phyloP scores from a whole-genome alignment of 2,888 invertebrate genomes.

The Lithophane ornitopus region DNA sequence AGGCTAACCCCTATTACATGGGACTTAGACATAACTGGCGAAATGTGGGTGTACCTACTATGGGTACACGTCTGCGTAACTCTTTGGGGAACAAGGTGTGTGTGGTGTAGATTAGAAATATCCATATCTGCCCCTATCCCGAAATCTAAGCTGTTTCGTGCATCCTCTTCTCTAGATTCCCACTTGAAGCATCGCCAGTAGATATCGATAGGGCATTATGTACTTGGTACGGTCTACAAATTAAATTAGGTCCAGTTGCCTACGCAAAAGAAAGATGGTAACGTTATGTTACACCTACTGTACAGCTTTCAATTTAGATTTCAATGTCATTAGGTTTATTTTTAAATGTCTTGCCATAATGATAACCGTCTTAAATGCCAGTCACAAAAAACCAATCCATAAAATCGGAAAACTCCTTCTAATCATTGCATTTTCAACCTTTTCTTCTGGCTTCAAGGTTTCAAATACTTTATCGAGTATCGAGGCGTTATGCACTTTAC shows the following conservation, averaged over 20 bases:
- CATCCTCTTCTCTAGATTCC: background rate
- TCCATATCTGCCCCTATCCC: background rate
- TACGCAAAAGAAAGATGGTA: background rate
- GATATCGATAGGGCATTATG: background rate
- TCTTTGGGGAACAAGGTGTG: too few relatives aligned
- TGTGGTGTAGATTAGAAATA: too few relatives aligned
- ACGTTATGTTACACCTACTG: too few relatives aligned
- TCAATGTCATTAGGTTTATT: background rate
- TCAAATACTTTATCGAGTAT: conserved; percentile 17
- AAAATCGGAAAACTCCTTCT: background rate
- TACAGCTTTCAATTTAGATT: background rate
- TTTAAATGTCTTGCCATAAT: background rate
- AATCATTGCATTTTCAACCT: conserved; percentile 16
- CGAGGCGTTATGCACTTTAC: conserved; percentile 29
- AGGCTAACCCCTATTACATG: background rate
- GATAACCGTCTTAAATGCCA: background rate
- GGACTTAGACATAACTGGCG: background rate
- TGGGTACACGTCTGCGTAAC: too few relatives aligned
- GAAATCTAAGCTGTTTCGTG: background rate
- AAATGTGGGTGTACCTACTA: background rate
- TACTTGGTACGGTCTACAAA: background rate
- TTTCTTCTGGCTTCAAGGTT: conserved; percentile 9
- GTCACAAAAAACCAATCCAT: conserved; percentile 24
- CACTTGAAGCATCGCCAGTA: too few relatives aligned
- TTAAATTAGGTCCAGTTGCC: background rate